Percentiles rank a stretch among this genome's conserved stretches.
These are phyloP conservation scores for Marmota monax DNA, from an alignment of 2,113 vertebrate species.

Conservation along the genomic window DNA sequence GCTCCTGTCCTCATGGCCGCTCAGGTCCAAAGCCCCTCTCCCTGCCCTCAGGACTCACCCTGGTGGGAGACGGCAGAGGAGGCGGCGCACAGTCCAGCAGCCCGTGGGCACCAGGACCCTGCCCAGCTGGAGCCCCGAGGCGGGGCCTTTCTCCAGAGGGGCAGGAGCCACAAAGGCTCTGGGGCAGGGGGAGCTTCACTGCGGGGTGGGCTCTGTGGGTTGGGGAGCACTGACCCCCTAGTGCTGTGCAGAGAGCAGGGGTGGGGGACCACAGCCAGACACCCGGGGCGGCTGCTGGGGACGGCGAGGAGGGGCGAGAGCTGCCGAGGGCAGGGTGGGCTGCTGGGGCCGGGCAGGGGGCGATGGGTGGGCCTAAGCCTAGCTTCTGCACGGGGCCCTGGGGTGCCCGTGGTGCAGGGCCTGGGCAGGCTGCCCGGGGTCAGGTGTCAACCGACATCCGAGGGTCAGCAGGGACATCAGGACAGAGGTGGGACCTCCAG, in stretches of 20 bases:
- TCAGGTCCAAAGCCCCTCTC: too few relatives aligned
- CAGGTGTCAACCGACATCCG: fast-evolving
- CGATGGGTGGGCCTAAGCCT: not conserved
- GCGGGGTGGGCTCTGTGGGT: too few relatives aligned
- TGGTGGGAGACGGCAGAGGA: too few relatives aligned
- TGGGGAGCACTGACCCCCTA: too few relatives aligned
- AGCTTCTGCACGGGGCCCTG: not conserved
- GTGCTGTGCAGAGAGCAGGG: not conserved
- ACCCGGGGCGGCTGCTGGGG: too few relatives aligned
- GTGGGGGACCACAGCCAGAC: not conserved
- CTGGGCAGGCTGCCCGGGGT: not conserved
- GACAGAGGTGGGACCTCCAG: not conserved
- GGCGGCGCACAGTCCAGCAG: too few relatives aligned
- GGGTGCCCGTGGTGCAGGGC: fast-evolving
- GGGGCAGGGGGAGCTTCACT: fast-evolving
- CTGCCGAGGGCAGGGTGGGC: too few relatives aligned
- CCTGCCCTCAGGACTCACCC: too few relatives aligned
- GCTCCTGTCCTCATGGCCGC: too few relatives aligned
- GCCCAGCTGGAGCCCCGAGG: not conserved
- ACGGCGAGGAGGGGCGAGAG: too few relatives aligned
- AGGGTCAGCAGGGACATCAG: not conserved
- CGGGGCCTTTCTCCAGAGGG: not conserved
- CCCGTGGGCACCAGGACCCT: too few relatives aligned
- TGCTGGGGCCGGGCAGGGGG: too few relatives aligned
- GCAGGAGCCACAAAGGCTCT: not conserved